Evolutionary conservation across 2,113 vertebrate genomes (phyloP).

Genomic region (Gavia stellata): DNA sequence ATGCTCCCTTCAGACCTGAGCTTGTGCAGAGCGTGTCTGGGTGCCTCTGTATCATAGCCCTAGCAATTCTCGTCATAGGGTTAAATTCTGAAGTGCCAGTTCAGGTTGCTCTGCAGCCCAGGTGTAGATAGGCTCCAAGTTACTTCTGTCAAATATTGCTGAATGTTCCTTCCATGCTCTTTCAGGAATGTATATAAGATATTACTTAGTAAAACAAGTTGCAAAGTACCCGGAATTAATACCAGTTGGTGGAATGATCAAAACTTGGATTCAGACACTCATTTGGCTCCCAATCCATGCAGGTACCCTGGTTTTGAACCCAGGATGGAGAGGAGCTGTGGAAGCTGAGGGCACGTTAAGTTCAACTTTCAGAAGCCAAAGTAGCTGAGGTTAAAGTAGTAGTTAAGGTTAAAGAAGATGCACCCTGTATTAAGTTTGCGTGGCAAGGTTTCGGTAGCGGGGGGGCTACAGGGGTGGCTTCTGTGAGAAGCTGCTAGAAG

Average conservation of each 20-base stretch:
- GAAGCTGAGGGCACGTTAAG: not conserved
- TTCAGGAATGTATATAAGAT: not conserved
- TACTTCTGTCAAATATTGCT: not conserved
- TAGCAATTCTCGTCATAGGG: not conserved
- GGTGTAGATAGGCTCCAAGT: not conserved
- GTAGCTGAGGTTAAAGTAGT: not conserved
- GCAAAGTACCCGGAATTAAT: not conserved
- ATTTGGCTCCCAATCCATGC: not conserved
- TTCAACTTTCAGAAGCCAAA: not conserved
- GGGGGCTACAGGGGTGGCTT: no score
- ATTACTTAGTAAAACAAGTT: not conserved
- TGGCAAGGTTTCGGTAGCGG: no score
- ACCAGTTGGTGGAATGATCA: fast-evolving
- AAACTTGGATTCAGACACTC: not conserved
- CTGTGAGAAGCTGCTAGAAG: no score
- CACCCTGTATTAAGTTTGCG: no score
- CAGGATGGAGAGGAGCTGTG: not conserved
- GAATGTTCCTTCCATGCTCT: not conserved
- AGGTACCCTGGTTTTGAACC: not conserved
- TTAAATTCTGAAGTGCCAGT: not conserved
- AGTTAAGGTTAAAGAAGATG: not conserved
- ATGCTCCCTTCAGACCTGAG: not conserved
- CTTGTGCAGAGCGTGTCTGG: not conserved
- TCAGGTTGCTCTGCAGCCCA: not conserved
- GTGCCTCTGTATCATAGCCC: not conserved